A percentile compares a stretch with the other conserved stretches of the same genome.
These are phyloP conservation scores for Empis stercorea DNA, from an alignment of 2,888 invertebrate genomes.

Conservation along the genomic window DNA sequence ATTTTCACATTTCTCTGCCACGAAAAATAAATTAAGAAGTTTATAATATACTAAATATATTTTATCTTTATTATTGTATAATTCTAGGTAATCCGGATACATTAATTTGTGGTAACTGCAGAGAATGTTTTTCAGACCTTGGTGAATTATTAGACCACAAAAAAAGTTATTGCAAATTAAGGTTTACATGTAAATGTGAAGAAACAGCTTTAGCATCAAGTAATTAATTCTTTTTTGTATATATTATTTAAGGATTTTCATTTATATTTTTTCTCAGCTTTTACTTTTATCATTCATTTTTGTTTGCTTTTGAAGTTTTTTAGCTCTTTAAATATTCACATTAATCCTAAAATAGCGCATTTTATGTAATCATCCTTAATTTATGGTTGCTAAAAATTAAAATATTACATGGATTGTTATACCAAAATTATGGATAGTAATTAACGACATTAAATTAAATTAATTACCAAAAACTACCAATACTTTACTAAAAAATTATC, in stretches of 20 bases:
- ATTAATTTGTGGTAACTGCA: conserved; percentile 66
- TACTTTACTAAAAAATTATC: too few species aligned
- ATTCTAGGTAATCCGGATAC: conserved; percentile 56
- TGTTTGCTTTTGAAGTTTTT: too few species aligned
- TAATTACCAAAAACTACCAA: too few species aligned
- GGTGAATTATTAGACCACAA: conserved; percentile 63
- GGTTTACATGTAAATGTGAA: conserved; percentile 59
- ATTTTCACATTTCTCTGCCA: too few species aligned
- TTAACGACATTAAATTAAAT: conserved; percentile 9
- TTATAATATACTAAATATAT: too few species aligned
- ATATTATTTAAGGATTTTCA: background rate
- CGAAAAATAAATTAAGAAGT: too few species aligned
- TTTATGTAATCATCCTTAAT: too few species aligned
- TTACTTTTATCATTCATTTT: too few species aligned
- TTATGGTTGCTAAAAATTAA: conserved; percentile 2
- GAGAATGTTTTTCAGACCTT: conserved; percentile 58
- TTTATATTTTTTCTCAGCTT: too few species aligned
- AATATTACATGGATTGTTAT: background rate
- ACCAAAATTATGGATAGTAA: conserved; percentile 1
- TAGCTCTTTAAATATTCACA: too few species aligned
- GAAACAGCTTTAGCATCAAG: conserved; percentile 36
- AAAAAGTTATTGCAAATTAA: conserved; percentile 56
- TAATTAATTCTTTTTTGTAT: conserved; percentile 23
- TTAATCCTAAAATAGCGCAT: too few species aligned
- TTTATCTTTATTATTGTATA: conserved; percentile 15